Evolutionary conservation across 2,888 invertebrate species (phyloP).

Genomic region (Drosophila antonietae): DNA sequence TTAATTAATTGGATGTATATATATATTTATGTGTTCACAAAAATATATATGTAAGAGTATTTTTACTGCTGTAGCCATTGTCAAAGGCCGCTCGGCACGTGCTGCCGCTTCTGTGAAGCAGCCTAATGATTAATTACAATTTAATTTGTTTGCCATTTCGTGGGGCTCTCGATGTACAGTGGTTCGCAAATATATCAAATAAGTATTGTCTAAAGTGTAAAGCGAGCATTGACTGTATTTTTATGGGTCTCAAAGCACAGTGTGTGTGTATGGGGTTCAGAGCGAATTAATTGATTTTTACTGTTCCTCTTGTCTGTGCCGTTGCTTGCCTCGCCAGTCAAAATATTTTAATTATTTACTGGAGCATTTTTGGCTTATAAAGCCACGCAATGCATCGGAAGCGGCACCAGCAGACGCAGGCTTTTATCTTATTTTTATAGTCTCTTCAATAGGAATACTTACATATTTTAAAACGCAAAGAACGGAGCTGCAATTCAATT

Average conservation of each 20-base stretch:
- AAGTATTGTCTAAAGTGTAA: background rate
- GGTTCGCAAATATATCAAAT: slow-evolving; percentile 13
- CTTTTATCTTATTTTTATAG: slow-evolving; percentile 9
- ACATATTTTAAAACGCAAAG: slow-evolving; percentile 21
- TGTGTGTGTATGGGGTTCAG: background rate
- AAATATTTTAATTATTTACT: slow-evolving; percentile 65
- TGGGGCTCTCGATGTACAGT: slow-evolving; percentile 29
- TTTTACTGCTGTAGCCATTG: slow-evolving; percentile 45
- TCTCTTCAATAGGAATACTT: slow-evolving; percentile 17
- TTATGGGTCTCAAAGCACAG: slow-evolving; percentile 6
- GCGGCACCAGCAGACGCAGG: background rate
- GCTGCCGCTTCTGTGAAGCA: slow-evolving; percentile 36
- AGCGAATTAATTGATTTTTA: slow-evolving; percentile 60
- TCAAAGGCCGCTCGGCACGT: slow-evolving; percentile 68
- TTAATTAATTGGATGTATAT: slow-evolving; percentile 67
- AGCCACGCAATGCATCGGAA: slow-evolving; percentile 42
- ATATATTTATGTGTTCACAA: background rate
- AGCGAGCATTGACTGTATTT: slow-evolving; percentile 6
- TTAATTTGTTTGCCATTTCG: slow-evolving; percentile 75
- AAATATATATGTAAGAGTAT: background rate
- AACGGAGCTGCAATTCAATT: slow-evolving; percentile 30
- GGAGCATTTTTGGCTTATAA: slow-evolving; percentile 48
- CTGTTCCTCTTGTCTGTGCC: slow-evolving; percentile 27
- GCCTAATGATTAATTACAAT: slow-evolving; percentile 78
- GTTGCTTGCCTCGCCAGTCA: slow-evolving; percentile 41